These are phyloP conservation scores for Tokudaia muenninki DNA, from an alignment of 2,797 vertebrate genomes.

Conservation along the genomic window DNA sequence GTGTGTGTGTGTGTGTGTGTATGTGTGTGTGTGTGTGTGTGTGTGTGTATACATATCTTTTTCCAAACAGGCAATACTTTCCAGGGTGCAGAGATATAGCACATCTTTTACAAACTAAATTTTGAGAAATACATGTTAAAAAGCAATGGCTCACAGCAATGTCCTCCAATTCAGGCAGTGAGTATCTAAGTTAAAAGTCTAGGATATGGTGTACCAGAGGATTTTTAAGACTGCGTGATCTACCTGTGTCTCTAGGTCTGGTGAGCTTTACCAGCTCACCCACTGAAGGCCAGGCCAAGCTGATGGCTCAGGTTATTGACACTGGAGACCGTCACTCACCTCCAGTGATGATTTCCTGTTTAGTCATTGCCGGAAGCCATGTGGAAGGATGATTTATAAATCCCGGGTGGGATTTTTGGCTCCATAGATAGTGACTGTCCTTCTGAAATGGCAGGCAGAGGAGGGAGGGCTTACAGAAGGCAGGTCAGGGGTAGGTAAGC, in stretches of 20 bases:
- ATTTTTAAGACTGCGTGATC: background rate
- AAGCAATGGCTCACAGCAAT: background rate
- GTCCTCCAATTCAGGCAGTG: background rate
- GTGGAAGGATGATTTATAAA: background rate
- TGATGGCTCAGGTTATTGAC: accelerated
- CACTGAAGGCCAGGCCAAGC: background rate
- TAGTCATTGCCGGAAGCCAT: accelerated
- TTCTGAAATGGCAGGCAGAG: background rate
- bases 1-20: background rate
- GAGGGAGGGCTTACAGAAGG: background rate
- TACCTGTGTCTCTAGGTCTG: background rate
- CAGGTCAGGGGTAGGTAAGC: background rate
- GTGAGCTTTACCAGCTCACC: background rate
- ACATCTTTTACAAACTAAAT: constrained; percentile 13
- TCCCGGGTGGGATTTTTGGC: background rate
- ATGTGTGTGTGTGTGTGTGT: background rate
- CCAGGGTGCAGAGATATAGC: background rate
- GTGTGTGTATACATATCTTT: background rate
- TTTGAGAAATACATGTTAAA: background rate
- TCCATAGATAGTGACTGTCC: too few species aligned
- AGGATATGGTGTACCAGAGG: too few species aligned
- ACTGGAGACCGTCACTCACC: accelerated
- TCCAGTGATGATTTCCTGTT: background rate
- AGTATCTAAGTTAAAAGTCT: background rate
- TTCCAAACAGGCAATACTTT: constrained; percentile 42